Conservation (phyloP, 2,888 invertebrate species). For the Ochropleura leucogaster region DNA sequence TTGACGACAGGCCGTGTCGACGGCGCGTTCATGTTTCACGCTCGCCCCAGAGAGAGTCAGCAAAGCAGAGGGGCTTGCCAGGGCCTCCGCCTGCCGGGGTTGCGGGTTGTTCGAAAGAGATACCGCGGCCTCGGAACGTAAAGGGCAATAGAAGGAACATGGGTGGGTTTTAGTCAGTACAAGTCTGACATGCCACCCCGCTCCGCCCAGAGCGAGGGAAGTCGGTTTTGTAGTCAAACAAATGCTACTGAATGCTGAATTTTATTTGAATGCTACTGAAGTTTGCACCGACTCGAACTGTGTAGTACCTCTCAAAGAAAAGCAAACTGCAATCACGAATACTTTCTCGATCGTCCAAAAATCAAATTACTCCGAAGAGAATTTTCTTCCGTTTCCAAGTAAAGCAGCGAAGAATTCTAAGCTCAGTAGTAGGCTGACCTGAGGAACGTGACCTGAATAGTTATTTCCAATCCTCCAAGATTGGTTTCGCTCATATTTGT, state of each 20-base stretch:
- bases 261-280: too few species aligned
- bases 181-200: too few species aligned
- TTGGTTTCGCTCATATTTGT: conserved; percentile 42
- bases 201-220: too few species aligned
- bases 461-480: conserved; percentile 25
- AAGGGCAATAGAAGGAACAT: too few species aligned
- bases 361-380: not conserved
- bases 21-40: too few species aligned
- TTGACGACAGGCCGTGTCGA: too few species aligned
- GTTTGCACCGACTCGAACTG: not conserved
- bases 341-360: conserved; percentile 1
- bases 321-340: conserved; percentile 3
- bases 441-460: conserved; percentile 35
- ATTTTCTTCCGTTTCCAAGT: not conserved
- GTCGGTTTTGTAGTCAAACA: not conserved
- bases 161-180: too few species aligned
- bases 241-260: not conserved
- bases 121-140: too few species aligned
- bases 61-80: too few species aligned
- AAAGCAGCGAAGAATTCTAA: not conserved
- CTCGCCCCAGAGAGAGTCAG: too few species aligned
- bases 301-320: not conserved
- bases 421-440: conserved; percentile 9
- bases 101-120: too few species aligned
- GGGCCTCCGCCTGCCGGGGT: too few species aligned